These are phyloP conservation scores for Xiphias gladius DNA, from an alignment of 2,113 vertebrate species.

Conservation along the genomic window DNA sequence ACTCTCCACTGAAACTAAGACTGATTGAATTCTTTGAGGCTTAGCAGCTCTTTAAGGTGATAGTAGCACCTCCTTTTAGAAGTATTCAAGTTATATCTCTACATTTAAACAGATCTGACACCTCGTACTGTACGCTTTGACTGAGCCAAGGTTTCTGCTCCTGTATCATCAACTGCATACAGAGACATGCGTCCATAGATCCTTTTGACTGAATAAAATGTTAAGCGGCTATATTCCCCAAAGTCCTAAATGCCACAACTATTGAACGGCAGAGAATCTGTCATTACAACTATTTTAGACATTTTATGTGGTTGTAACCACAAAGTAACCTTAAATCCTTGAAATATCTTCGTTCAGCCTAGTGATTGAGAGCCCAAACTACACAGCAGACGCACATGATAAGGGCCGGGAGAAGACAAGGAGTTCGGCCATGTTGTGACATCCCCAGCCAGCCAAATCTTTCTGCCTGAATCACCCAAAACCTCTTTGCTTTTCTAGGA, in stretches of 20 bases:
- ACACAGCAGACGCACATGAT: not conserved
- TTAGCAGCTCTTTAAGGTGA: conserved; percentile 18
- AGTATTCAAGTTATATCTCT: conserved; percentile 9
- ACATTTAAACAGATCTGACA: conserved; percentile 7
- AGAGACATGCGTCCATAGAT: no score
- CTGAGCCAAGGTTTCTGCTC: conserved; percentile 33
- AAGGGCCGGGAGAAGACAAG: conserved; percentile 9
- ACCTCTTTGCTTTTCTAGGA: conserved; percentile 65
- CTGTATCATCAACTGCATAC: not conserved
- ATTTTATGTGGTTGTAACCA: not conserved
- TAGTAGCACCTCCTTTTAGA: conserved; percentile 27
- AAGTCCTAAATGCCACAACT: not conserved
- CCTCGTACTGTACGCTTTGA: conserved; percentile 11
- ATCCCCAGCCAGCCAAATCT: conserved; percentile 33
- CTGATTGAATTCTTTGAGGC: conserved; percentile 30
- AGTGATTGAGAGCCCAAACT: not conserved
- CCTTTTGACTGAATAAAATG: not conserved
- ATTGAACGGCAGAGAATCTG: not conserved
- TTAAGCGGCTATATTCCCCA: not conserved
- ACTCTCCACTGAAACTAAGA: conserved; percentile 17
- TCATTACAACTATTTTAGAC: not conserved
- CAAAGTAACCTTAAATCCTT: not conserved
- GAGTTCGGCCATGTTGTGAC: conserved; percentile 27
- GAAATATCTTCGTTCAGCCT: not conserved
- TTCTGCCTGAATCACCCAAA: conserved; percentile 52